These are phyloP conservation scores for Muscicapa adusta DNA, from an alignment of 2,113 vertebrate species.

Conservation along the genomic window DNA sequence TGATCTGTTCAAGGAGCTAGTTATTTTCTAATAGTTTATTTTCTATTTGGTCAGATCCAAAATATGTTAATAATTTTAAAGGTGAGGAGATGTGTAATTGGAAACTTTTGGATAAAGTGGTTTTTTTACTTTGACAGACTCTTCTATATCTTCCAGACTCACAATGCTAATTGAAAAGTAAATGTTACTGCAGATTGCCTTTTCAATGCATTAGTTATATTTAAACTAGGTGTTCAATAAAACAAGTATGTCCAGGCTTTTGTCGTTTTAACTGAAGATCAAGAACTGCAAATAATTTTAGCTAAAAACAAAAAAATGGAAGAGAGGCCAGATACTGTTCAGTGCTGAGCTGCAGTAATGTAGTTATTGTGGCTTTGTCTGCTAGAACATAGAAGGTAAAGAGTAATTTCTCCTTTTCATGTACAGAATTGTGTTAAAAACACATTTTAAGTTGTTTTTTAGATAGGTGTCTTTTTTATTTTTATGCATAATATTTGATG, in stretches of 20 bases:
- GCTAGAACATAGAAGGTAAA: not conserved
- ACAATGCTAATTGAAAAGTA: not conserved
- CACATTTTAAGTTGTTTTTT: not conserved
- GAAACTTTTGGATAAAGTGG: not conserved
- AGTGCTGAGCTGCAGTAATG: not conserved
- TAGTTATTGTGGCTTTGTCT: not conserved
- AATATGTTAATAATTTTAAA: not conserved
- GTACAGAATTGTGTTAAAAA: not conserved
- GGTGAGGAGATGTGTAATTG: not conserved
- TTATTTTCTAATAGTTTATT: conserved; percentile 21
- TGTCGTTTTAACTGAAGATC: not conserved
- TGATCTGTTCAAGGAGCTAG: not conserved
- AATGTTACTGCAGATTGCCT: not conserved
- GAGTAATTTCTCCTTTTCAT: not conserved
- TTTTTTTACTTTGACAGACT: not conserved
- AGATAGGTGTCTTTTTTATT: not conserved
- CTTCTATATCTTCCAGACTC: not conserved
- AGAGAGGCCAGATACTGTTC: not conserved
- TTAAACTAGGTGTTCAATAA: not conserved
- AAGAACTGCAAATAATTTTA: not conserved
- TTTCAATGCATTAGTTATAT: not conserved
- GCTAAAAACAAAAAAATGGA: not conserved
- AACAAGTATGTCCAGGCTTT: not conserved
- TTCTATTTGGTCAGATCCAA: not conserved
- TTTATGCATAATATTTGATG: too few relatives aligned